phyloP scores from a whole-genome alignment of 2,888 invertebrate species.

The Amiota minor region DNA sequence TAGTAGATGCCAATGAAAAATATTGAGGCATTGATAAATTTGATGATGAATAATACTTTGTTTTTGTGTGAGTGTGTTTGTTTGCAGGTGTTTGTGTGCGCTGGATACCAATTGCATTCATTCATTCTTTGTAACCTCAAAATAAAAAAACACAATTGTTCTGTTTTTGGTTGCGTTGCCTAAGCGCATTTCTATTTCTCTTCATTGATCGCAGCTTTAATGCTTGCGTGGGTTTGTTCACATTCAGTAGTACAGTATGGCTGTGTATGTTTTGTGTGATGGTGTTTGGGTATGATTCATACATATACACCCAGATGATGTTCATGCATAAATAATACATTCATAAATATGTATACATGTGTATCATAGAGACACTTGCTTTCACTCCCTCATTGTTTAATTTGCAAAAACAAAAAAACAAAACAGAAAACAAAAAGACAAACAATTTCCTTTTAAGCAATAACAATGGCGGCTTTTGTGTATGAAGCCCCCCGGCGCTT shows the following conservation, averaged over 20 bases:
- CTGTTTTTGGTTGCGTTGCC: no score
- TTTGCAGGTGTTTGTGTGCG: slow-evolving; percentile 34
- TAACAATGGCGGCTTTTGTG: no score
- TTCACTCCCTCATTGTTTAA: slow-evolving; percentile 46
- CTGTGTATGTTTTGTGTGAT: slow-evolving; percentile 2
- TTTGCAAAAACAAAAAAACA: slow-evolving; percentile 46
- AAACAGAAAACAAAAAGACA: background rate
- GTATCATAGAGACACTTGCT: slow-evolving; percentile 50
- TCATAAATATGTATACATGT: slow-evolving; percentile 30
- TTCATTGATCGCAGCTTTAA: slow-evolving; percentile 57
- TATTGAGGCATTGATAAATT: background rate
- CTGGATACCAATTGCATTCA: slow-evolving; percentile 19
- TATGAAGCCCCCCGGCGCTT: no score
- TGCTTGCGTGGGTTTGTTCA: slow-evolving; percentile 37
- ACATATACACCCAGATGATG: no score
- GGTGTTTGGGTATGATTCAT: no score
- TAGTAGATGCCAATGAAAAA: background rate
- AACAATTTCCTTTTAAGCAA: no score
- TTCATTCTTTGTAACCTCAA: background rate
- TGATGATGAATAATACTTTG: background rate
- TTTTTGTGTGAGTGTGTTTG: slow-evolving; percentile 24
- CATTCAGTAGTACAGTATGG: slow-evolving; percentile 9
- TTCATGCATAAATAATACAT: no score
- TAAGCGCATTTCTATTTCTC: slow-evolving; percentile 7
- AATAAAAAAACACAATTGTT: no score